Evolutionary conservation across 2,888 invertebrate species (phyloP), one percentile per base, ranked within the genome.

Genomic region (Cancer borealis): DNA sequence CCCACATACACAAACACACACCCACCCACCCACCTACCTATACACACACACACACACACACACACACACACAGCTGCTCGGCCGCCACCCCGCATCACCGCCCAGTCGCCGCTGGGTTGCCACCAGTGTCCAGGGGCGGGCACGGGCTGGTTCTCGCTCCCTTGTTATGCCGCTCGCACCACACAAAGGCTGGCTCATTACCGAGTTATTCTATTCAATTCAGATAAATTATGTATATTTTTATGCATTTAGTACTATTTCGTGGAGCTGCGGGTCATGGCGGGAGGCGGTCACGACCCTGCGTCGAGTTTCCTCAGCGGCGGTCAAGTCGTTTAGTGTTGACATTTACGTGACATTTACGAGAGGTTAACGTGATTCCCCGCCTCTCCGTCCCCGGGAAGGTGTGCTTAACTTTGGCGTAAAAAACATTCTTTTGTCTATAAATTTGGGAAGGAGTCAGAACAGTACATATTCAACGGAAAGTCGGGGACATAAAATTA

Each of bases 291-390:
- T 30, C 30, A 79, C 30, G 79, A 21, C 12, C 79, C 0, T 30
- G 79, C 30, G 79, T 26, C 30, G 30, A 30, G 79, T 30, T 6
- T 79, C 79, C 30, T 79, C 30, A 6, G 30, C 30, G 79, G 30
- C 79, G 21, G 79, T 79, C 79, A 79, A 0, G 12, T 79, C 79
- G 79, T 79, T 30, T 26, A 12, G 30, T 10, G 79, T 79, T 30
- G 79, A 79, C 30, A 79, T 79, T 66, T 66, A 66, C 66, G 79
- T 30, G 79, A 79, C 30, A 79, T 79, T 66, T 66, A 66, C 66
- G 79, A 79, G 3, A 30, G 79, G 8, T 79, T 26, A 79, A 5
- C 79, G 79, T 79, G 79, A 79, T 30, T 26, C 79, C 30, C 79
- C 8, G 17, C 6, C 79, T 79, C 79, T 6, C 10, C 12, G 79